These are phyloP conservation scores for Dione juno DNA, from an alignment of 2,888 invertebrate species.

Conservation along the genomic window DNA sequence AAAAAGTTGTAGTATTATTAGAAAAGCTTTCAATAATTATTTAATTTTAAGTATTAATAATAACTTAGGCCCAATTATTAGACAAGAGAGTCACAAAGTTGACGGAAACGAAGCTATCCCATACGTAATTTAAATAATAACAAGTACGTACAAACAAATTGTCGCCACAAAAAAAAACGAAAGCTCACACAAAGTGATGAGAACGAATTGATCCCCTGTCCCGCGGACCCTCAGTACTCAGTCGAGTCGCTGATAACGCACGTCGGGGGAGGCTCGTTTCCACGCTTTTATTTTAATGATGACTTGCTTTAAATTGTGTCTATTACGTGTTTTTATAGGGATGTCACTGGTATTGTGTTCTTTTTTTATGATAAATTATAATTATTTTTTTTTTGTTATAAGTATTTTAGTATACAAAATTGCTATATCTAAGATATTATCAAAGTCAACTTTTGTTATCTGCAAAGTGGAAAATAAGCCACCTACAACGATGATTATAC, in stretches of 20 bases:
- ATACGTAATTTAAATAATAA: no score
- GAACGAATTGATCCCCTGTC: constrained; percentile 7
- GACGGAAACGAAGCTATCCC: no score
- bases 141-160: background rate
- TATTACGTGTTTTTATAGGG: constrained; percentile 41
- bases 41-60: no score
- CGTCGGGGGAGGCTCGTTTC: constrained; percentile 44
- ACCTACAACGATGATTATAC: no score
- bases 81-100: no score
- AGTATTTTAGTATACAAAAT: no score
- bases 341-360: constrained; percentile 2
- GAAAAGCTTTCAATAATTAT: no score
- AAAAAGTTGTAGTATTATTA: no score
- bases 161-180: background rate
- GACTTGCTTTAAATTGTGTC: constrained; percentile 46
- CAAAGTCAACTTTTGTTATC: no score
- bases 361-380: background rate
- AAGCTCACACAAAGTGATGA: constrained; percentile 12
- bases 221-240: background rate
- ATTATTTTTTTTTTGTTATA: background rate
- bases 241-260: constrained; percentile 45
- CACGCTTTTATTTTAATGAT: constrained; percentile 49
- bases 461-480: no score
- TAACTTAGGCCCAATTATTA: no score
- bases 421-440: no score